Evolutionary conservation across 2,797 vertebrate species (phyloP).

Genomic region (Urophycis tenuis): DNA sequence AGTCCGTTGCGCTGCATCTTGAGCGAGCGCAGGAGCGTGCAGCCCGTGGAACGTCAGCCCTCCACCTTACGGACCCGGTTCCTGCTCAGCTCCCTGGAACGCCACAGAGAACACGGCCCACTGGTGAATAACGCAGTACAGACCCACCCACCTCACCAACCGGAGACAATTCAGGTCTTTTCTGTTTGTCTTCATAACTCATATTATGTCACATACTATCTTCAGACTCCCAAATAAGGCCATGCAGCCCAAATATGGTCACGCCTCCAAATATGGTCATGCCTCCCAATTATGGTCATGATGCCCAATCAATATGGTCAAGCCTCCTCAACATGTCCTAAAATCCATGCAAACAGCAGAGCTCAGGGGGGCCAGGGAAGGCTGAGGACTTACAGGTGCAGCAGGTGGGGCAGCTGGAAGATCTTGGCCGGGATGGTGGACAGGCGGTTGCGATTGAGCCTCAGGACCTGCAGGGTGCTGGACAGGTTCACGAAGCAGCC

Average conservation of each 20-base stretch:
- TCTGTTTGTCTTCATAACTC: too few relatives aligned
- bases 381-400: constrained; percentile 80
- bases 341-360: background rate
- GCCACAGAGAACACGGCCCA: constrained; percentile 1
- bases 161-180: too few relatives aligned
- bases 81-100: constrained; percentile 84
- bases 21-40: constrained; percentile 79
- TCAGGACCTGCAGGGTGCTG: constrained; percentile 80
- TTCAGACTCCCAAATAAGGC: too few relatives aligned
- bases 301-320: background rate
- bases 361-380: background rate
- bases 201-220: too few relatives aligned
- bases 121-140: too few relatives aligned
- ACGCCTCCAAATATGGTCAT: background rate
- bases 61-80: constrained; percentile 87
- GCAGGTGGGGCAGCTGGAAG: constrained; percentile 89
- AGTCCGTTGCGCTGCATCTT: constrained; percentile 89
- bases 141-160: background rate
- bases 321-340: too few relatives aligned
- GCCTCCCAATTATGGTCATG: background rate
- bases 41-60: constrained; percentile 92
- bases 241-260: too few relatives aligned
- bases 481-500: constrained; percentile 88
- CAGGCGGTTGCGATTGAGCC: constrained; percentile 88
- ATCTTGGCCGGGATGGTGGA: constrained; percentile 83